These are phyloP conservation scores for Ophonus ardosiacus DNA, from an alignment of 2,888 invertebrate genomes.

Conservation along the genomic window DNA sequence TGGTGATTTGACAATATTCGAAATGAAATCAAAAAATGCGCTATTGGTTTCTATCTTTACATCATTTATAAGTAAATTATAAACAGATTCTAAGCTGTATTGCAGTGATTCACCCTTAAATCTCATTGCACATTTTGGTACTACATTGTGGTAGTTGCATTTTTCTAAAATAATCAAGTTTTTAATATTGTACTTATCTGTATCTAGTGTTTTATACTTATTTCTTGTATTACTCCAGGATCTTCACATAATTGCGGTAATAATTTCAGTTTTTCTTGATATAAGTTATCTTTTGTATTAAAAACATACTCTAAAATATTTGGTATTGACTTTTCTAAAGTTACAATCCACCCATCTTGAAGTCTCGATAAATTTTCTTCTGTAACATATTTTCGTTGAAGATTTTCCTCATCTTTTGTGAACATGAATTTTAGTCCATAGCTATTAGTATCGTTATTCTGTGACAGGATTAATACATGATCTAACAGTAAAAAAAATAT, in stretches of 20 bases:
- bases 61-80: constrained; percentile 14
- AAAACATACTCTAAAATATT: constrained; percentile 70
- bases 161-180: constrained; percentile 24
- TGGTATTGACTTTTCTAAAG: constrained; percentile 71
- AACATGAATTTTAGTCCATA: constrained; percentile 14
- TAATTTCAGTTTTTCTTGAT: constrained; percentile 34
- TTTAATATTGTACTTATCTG: not conserved
- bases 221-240: constrained; percentile 38
- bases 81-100: constrained; percentile 7
- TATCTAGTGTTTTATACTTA: constrained; percentile 41
- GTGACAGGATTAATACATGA: not conserved
- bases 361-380: constrained; percentile 71
- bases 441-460: constrained; percentile 18
- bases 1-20: constrained; percentile 28
- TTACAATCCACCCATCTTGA: constrained; percentile 71
- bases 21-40: constrained; percentile 48
- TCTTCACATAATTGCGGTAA: constrained; percentile 50
- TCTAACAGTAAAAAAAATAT: not conserved
- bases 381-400: constrained; percentile 69
- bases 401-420: constrained; percentile 65
- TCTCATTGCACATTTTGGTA: constrained; percentile 42
- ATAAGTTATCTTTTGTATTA: constrained; percentile 65
- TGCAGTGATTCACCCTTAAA: constrained; percentile 9
- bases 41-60: not conserved
- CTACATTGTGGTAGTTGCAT: constrained; percentile 53